Percentiles rank a stretch among this genome's conserved stretches.
phyloP scores from a whole-genome alignment of 2,797 vertebrate species.

The Prionace glauca region DNA sequence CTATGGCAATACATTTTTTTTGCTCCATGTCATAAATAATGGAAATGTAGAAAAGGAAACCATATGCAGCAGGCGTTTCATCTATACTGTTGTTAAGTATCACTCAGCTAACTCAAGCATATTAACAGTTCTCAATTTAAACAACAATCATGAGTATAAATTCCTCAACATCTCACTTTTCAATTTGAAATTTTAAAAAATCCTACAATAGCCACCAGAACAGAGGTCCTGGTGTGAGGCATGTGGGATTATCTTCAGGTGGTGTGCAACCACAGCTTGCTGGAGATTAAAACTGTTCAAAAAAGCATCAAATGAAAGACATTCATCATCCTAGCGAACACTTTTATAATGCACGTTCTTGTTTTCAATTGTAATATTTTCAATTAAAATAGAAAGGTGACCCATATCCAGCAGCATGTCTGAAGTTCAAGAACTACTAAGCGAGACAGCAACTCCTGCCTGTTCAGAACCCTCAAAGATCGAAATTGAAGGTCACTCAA shows the following conservation, averaged over 20 bases:
- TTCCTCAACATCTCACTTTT: background rate
- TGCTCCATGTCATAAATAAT: background rate
- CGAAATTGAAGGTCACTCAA: background rate
- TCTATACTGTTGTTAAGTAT: background rate
- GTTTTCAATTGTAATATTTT: background rate
- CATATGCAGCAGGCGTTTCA: background rate
- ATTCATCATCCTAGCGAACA: background rate
- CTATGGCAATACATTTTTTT: background rate
- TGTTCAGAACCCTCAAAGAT: background rate
- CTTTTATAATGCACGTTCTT: background rate
- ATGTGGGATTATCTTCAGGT: background rate
- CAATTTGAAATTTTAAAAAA: conserved; percentile 1
- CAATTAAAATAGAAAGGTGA: background rate
- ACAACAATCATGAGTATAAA: background rate
- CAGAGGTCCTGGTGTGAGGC: background rate
- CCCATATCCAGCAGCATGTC: background rate
- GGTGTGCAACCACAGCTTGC: background rate
- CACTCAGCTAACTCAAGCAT: background rate
- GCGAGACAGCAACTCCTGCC: background rate
- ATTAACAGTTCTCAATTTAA: background rate
- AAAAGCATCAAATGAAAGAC: conserved; percentile 22
- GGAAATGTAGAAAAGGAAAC: background rate
- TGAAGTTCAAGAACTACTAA: background rate
- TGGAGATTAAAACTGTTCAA: background rate
- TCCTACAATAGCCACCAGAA: background rate